phyloP scores from a whole-genome alignment of 2,113 vertebrate species.

The Cryptomyrus ogoouensis region DNA sequence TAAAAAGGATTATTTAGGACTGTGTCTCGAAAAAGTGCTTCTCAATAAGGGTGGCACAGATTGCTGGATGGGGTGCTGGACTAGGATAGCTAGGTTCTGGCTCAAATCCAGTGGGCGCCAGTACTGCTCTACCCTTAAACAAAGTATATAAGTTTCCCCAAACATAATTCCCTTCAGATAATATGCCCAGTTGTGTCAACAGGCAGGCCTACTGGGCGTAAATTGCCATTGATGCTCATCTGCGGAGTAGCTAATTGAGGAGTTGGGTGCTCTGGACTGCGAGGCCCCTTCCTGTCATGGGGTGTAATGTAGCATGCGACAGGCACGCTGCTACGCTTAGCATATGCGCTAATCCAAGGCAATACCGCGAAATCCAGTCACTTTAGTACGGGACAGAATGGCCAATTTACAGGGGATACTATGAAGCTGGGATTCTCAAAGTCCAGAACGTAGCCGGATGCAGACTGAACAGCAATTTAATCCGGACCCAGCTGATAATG shows the following conservation, averaged over 20 bases:
- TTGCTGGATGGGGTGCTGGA: neutral
- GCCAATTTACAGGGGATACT: neutral
- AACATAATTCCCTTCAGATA: neutral
- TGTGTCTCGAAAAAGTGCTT: neutral
- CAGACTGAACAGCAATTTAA: neutral
- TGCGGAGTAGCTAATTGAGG: neutral
- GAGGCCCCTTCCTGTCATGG: neutral
- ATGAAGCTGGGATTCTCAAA: neutral
- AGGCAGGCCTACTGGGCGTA: neutral
- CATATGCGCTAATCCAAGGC: neutral
- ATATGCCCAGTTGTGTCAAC: neutral
- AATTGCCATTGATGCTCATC: neutral
- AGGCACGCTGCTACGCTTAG: neutral
- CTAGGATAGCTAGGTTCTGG: neutral
- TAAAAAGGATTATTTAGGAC: neutral
- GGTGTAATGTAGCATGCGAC: neutral
- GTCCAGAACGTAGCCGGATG: neutral
- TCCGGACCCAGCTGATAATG: neutral
- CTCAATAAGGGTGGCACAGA: neutral
- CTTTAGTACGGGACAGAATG: neutral
- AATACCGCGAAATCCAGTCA: neutral
- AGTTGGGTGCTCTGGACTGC: neutral
- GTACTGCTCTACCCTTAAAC: neutral
- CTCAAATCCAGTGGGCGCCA: neutral
- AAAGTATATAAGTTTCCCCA: neutral